Evolutionary conservation across 1,140 invertebrate genomes (phyloP), one percentile per base, ranked within the genome.

Genomic region (Mactra quadrangularis): DNA sequence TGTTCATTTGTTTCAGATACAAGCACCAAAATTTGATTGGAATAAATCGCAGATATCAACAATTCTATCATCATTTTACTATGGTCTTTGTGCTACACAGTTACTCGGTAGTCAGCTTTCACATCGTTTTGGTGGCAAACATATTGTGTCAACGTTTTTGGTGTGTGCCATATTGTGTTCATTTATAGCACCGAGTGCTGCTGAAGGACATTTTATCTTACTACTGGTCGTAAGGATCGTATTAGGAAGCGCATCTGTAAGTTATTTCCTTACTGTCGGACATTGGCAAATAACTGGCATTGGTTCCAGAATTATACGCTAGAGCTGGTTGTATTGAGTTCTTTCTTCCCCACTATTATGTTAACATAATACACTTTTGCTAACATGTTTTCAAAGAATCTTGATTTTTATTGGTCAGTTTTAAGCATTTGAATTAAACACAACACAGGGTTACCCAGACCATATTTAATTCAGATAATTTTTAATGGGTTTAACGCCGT

Each of bases 51-150:
- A 60, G 3, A 38, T 60, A 31, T 45, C 53, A 0, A 7, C 41
- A 22, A n/a, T 75, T 7, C 53, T 75, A 0, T 75, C 72, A 1
- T 75, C 53, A 15, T 75, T 60, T 31, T 75, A 35, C 55, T 75
- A 75, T 22, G 72, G 72, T 0, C 45, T 13, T 11, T 3, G 45
- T 22, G 13, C 45, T 22, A 41, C 72, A 0, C 35, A 41, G 25
- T 27, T 75, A 35, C 22, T 31, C 9, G 55, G 0, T 4, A 38
- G 72, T 3, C 27, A 27, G 13, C 31, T 75, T 7, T 35, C 72
- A 19, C n/a, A 60, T 19, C 33, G 25, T 47, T 60, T 75, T 60
- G 72, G 55, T 35, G 55, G 72, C 35, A 75, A 75, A 75, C 35
- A 59, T 19, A 15, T 75, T 0, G 41, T 60, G 6, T 1, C 29